Conservation (phyloP, 2,113 vertebrate species). For the Xiphophorus hellerii region DNA sequence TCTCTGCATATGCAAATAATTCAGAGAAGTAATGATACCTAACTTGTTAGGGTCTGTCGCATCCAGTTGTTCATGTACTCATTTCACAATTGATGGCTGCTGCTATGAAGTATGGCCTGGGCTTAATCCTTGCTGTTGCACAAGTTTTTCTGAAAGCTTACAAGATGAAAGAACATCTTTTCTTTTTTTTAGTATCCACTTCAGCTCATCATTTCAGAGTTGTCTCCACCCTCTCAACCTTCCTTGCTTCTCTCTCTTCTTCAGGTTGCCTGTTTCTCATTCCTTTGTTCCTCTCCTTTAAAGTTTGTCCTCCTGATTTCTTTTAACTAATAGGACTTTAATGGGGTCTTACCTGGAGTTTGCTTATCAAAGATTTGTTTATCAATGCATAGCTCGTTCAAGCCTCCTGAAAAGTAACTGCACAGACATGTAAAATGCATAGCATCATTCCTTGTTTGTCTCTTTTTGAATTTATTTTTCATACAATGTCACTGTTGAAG, state of each 20-base stretch:
- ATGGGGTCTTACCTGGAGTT: conserved; percentile 40
- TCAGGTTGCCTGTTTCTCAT: conserved; percentile 47
- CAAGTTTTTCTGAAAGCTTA: conserved; percentile 42
- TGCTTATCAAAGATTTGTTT: conserved; percentile 48
- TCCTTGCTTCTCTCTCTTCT: conserved; percentile 45
- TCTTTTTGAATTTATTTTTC: not conserved
- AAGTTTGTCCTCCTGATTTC: not conserved
- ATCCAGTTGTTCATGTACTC: not conserved
- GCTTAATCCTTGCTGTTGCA: conserved; percentile 27
- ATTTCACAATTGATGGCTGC: conserved; percentile 25
- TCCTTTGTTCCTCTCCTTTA: conserved; percentile 13
- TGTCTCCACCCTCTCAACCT: conserved; percentile 48
- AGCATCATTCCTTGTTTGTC: not conserved
- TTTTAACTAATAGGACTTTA: conserved; percentile 59
- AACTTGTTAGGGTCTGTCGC: not conserved
- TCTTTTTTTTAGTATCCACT: conserved; percentile 25
- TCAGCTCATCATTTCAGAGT: conserved; percentile 51
- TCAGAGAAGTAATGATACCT: too few relatives aligned
- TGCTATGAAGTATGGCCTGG: conserved; percentile 15
- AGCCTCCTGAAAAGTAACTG: conserved; percentile 24
- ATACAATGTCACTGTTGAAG: not conserved
- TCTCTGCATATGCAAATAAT: too few relatives aligned
- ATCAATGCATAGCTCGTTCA: conserved; percentile 35
- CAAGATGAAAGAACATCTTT: conserved; percentile 56
- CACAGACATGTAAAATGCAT: not conserved